phyloP scores from a whole-genome alignment of 2,797 vertebrate species.

The Acanthurus lineatus region DNA sequence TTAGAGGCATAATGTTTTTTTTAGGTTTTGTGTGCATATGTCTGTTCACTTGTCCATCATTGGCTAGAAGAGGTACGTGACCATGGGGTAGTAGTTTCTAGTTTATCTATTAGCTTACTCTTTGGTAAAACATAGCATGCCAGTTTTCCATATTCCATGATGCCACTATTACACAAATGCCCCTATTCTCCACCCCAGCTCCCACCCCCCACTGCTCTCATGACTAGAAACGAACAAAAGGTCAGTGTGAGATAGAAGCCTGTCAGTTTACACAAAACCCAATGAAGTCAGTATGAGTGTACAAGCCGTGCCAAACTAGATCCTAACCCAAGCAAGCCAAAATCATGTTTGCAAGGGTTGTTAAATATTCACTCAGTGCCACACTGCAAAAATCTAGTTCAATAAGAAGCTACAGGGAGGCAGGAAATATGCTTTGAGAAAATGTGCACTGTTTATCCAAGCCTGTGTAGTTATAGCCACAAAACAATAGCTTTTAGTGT shows the following conservation, averaged over 20 bases:
- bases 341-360: slow-evolving; percentile 45
- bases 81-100: neutral
- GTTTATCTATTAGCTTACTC: slow-evolving; percentile 7
- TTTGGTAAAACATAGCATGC: slow-evolving; percentile 3
- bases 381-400: slow-evolving; percentile 18
- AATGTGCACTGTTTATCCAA: neutral
- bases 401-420: slow-evolving; percentile 7
- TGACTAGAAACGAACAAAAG: slow-evolving; percentile 57
- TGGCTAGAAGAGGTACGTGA: too few species aligned
- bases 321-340: slow-evolving; percentile 45
- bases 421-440: neutral
- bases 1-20: too few species aligned
- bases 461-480: slow-evolving; percentile 11
- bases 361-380: neutral
- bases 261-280: slow-evolving; percentile 63
- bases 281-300: slow-evolving; percentile 64
- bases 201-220: slow-evolving; percentile 13
- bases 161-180: slow-evolving; percentile 46
- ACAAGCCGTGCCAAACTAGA: slow-evolving; percentile 44
- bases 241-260: slow-evolving; percentile 57
- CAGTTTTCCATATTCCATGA: slow-evolving; percentile 27
- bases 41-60: too few species aligned
- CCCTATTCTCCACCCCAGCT: slow-evolving; percentile 28
- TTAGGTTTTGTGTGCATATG: too few species aligned
- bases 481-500: neutral